These are phyloP conservation scores for Girardinichthys multiradiatus DNA, from an alignment of 2,113 vertebrate species.

Conservation along the genomic window DNA sequence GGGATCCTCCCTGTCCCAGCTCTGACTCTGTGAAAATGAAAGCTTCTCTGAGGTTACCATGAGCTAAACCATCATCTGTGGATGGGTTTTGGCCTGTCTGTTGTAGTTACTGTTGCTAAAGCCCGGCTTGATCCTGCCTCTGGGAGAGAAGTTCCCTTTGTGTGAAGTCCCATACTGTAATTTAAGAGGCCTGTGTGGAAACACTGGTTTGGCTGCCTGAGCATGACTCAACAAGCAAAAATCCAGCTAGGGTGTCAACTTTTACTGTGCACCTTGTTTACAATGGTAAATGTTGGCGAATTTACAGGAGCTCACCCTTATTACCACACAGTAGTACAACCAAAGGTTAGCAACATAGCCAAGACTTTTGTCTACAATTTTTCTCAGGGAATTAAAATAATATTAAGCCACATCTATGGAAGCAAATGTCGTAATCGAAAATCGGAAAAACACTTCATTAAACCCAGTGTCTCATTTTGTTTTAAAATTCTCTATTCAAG, in stretches of 20 bases:
- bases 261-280: conserved; percentile 24
- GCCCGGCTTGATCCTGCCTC: conserved; percentile 68
- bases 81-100: conserved; percentile 72
- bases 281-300: background rate
- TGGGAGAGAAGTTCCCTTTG: conserved; percentile 78
- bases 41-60: conserved; percentile 60
- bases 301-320: too few species aligned
- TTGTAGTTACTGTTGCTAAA: conserved; percentile 87
- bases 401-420: too few species aligned
- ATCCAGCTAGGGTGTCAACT: conserved; percentile 60
- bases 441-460: too few species aligned
- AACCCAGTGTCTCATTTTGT: too few species aligned
- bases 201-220: conserved; percentile 78
- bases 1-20: conserved; percentile 18
- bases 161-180: conserved; percentile 66
- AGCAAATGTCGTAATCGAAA: too few species aligned
- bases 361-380: too few species aligned
- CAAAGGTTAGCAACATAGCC: background rate
- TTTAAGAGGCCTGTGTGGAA: conserved; percentile 73
- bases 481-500: too few species aligned
- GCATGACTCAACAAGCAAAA: conserved; percentile 79
- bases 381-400: too few species aligned
- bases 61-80: conserved; percentile 68
- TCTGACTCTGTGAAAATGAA: conserved; percentile 53
- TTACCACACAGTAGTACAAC: too few species aligned